Evolutionary conservation across 2,797 vertebrate genomes (phyloP).

Genomic region (Psittacula derbiana): DNA sequence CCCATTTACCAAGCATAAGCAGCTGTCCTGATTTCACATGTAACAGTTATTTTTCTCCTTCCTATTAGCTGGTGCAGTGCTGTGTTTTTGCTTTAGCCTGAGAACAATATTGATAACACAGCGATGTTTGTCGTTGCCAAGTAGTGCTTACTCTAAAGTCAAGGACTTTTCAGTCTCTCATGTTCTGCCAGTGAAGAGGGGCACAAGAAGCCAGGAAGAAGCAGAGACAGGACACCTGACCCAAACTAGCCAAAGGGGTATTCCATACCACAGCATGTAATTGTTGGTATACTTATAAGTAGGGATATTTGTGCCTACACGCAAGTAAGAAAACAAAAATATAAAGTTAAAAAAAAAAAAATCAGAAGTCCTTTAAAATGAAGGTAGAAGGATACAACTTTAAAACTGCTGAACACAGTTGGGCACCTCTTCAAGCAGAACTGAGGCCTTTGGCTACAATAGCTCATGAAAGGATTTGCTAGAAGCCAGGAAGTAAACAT

Average conservation of each 20-base stretch:
- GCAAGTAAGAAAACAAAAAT: background rate
- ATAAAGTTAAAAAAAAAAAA: background rate
- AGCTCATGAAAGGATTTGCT: background rate
- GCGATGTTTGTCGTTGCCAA: background rate
- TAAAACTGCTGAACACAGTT: background rate
- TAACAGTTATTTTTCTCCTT: background rate
- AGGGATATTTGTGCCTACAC: background rate
- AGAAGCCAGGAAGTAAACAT: background rate
- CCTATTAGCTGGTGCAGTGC: background rate
- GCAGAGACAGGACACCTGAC: background rate
- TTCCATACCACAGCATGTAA: background rate
- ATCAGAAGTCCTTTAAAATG: background rate
- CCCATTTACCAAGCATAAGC: fast-evolving
- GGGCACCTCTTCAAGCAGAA: background rate
- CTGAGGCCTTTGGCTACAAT: background rate
- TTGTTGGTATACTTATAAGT: background rate
- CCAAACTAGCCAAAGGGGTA: background rate
- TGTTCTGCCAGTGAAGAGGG: background rate
- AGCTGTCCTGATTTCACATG: background rate
- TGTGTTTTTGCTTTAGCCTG: background rate
- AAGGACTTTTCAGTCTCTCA: background rate
- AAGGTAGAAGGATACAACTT: background rate
- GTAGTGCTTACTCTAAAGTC: background rate
- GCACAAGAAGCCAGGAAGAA: background rate
- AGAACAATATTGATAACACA: background rate